Evolutionary conservation across 2,888 invertebrate species (phyloP).

Genomic region (Listrodromus nycthemerus): DNA sequence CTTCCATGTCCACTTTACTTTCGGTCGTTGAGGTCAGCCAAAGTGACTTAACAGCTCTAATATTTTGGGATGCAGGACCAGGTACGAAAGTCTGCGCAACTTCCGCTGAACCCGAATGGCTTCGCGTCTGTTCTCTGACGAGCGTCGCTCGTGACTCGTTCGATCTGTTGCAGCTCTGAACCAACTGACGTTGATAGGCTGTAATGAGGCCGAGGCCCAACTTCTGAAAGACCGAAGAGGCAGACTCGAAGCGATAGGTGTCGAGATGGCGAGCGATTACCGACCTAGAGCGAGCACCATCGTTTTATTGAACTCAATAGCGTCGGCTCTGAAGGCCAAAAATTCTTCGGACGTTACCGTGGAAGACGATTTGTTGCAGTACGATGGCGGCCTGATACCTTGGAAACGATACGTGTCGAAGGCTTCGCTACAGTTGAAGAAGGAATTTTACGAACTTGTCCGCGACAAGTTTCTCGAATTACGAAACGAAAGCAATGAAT

Average conservation of each 20-base stretch:
- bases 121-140: too few relatives aligned
- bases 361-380: too few relatives aligned
- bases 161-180: too few relatives aligned
- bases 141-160: too few relatives aligned
- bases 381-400: too few relatives aligned
- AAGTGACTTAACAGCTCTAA: too few relatives aligned
- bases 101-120: too few relatives aligned
- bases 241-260: not conserved
- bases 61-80: not conserved
- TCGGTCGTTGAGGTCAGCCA: not conserved
- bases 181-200: not conserved
- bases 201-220: not conserved
- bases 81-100: not conserved
- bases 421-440: not conserved
- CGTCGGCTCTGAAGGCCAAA: not conserved
- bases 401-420: not conserved
- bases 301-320: too few relatives aligned
- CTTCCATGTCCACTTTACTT: not conserved
- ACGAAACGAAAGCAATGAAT: not conserved
- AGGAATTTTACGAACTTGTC: constrained; percentile 7
- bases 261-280: not conserved
- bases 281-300: not conserved
- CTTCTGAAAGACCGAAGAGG: not conserved
- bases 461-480: constrained; percentile 24
- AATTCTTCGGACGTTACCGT: too few relatives aligned